Conservation (phyloP, 1,140 invertebrate genomes). For the Coptotermes formosanus region DNA sequence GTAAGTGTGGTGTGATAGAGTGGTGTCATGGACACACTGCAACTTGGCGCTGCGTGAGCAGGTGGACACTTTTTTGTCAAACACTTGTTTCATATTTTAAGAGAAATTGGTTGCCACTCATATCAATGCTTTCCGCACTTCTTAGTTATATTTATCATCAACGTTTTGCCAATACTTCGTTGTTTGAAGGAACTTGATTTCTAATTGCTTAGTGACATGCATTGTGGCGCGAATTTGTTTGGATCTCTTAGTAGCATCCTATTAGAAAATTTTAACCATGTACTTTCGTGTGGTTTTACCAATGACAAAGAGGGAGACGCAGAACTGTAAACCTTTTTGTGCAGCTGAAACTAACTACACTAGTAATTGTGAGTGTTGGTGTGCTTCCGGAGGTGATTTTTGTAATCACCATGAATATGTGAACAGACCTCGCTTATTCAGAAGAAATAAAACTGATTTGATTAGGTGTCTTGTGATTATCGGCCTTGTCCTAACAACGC, state of each 20-base stretch:
- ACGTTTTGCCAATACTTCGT: background rate
- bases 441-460: background rate
- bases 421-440: background rate
- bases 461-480: background rate
- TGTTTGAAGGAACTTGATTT: constrained; percentile 4
- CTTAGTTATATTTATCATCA: background rate
- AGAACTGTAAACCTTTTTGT: background rate
- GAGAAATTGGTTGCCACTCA: background rate
- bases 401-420: background rate
- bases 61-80: background rate
- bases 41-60: background rate
- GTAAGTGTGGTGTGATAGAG: background rate
- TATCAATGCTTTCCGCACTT: background rate
- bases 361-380: background rate
- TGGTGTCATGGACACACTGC: background rate
- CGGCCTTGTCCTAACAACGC: background rate
- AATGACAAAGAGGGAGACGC: background rate
- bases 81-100: background rate
- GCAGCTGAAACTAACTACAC: background rate
- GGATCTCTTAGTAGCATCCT: constrained; percentile 6
- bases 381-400: background rate
- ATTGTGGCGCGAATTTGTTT: constrained; percentile 23
- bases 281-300: background rate
- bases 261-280: background rate
- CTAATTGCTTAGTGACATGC: constrained; percentile 12